Evolutionary conservation across 2,888 invertebrate genomes (phyloP), one percentile per base, ranked within the genome.

Genomic region (Eupithecia centaureata): DNA sequence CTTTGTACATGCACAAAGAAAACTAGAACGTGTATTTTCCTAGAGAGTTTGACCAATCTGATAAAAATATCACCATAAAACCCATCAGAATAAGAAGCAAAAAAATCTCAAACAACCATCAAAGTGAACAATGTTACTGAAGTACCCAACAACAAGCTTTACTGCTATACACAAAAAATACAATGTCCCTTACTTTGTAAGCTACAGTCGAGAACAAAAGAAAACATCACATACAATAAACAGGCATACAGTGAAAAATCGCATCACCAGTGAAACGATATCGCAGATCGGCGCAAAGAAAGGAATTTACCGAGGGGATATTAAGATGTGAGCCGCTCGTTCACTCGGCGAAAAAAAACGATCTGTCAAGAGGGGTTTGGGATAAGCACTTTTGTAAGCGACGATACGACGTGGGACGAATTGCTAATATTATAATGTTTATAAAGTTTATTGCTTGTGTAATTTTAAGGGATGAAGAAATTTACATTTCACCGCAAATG

Each of bases 361-460:
- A 82, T 82, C 77, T 75, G 78, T 82, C 79, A 80, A 74, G 66
- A 58, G 67, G 76, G 69, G 73, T 75, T 28, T 76, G 54, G 67
- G 57, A 66, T 57, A 47, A 63, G 10, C 13, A 35, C 51, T 63
- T 61, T 71, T 67, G 38, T 3, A 30, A 30, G 18, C 15, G 15
- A 63, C 68, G 65, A 68, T 38, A 61, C 69, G 66, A 63, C 35
- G 33, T 42, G 1, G 18, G 25, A 10, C 32, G 25, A 51, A 51
- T 61, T 57, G 57, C 30, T 33, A 33, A 30, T 32, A 56, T 56
- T 12, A 18, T 30, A 30, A 30, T 30, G 12, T 57, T 5, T 33
- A 30, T 12, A 18, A 32, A 22, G 32, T 18, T 56, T 30, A 15
- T 15, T 54, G 52, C 54, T 27, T 54, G 15, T 18, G 28, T 27